phyloP scores from a whole-genome alignment of 1,140 invertebrate genomes.

The Nylanderia fulva region DNA sequence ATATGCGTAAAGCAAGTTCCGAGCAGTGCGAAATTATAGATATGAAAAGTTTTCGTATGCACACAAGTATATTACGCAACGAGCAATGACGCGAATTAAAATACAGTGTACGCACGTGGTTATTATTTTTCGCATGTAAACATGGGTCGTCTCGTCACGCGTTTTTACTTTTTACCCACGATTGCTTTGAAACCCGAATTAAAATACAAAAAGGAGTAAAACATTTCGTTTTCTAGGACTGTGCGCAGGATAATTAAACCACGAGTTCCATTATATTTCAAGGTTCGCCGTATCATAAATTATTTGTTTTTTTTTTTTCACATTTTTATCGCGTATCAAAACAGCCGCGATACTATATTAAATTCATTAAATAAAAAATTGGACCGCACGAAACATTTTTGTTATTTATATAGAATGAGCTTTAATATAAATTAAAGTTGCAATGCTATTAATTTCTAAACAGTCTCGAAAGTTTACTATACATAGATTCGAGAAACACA shows the following conservation, averaged over 20 bases:
- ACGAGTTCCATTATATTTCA: constrained; percentile 34
- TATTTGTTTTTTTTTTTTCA: constrained; percentile 18
- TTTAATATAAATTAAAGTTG: not conserved
- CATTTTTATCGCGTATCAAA: constrained; percentile 4
- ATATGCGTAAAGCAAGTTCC: not conserved
- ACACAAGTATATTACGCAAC: not conserved
- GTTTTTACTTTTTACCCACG: constrained; percentile 30
- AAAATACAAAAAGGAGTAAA: constrained; percentile 37
- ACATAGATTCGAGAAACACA: not conserved
- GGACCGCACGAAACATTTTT: not conserved
- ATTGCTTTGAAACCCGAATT: constrained; percentile 19
- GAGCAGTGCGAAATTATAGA: constrained; percentile 20
- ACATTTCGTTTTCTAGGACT: constrained; percentile 22
- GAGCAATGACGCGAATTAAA: constrained; percentile 21
- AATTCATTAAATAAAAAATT: constrained; percentile 1
- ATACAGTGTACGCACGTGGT: not conserved
- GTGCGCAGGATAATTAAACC: constrained; percentile 38
- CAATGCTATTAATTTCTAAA: not conserved
- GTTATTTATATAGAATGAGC: not conserved
- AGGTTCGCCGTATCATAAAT: not conserved
- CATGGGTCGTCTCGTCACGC: not conserved
- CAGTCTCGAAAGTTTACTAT: no score
- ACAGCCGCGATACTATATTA: constrained; percentile 1
- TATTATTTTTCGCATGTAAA: constrained; percentile 39
- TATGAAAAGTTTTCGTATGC: not conserved